phyloP scores from a whole-genome alignment of 2,888 invertebrate species.

The Dryobotodes eremita region DNA sequence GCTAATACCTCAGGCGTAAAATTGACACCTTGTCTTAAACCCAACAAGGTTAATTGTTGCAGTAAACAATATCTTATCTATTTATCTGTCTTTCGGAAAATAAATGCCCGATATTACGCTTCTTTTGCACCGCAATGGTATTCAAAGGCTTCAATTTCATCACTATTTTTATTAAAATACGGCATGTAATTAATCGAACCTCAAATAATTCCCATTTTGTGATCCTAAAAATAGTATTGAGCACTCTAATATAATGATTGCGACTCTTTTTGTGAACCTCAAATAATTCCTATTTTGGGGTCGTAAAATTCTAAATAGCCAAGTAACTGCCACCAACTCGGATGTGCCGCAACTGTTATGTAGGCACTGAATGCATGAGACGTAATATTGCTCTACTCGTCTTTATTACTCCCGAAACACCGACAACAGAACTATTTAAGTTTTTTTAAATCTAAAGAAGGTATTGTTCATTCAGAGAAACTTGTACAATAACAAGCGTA shows the following conservation, averaged over 20 bases:
- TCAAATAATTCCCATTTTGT: background rate
- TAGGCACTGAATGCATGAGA: conserved; percentile 11
- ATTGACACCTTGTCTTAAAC: background rate
- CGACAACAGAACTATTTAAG: conserved; percentile 42
- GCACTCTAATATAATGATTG: background rate
- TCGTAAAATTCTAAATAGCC: background rate
- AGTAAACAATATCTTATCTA: background rate
- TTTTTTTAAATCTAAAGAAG: conserved; percentile 47
- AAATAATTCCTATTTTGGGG: background rate
- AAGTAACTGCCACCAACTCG: background rate
- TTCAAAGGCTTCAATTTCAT: background rate
- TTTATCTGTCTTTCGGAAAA: background rate
- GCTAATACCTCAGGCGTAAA: background rate
- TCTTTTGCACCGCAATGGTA: background rate
- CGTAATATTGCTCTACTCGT: conserved; percentile 20
- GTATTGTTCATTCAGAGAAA: conserved; percentile 47
- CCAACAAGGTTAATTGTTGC: background rate
- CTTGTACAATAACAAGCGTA: conserved; percentile 43
- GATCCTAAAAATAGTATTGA: background rate
- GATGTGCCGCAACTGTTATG: background rate
- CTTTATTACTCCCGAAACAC: conserved; percentile 36
- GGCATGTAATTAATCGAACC: background rate
- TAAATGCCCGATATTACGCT: background rate
- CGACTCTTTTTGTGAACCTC: background rate
- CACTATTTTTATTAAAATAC: conserved; percentile 4